phyloP scores from a whole-genome alignment of 1,140 invertebrate species.

The Penaeus chinensis region DNA sequence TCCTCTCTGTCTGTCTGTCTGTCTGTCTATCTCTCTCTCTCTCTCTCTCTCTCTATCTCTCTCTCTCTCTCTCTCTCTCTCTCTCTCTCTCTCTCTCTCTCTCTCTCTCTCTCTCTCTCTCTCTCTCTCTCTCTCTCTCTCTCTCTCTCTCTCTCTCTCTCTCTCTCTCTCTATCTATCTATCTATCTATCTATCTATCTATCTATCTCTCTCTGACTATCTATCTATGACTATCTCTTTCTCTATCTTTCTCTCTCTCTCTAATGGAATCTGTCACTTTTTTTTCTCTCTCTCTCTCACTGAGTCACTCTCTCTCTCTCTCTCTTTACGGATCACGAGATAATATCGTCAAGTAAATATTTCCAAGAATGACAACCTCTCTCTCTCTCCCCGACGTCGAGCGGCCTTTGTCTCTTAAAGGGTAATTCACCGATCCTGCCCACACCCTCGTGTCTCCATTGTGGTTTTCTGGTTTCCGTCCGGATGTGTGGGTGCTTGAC shows the following conservation, averaged over 20 bases:
- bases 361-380: constrained; percentile 16
- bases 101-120: too few species aligned
- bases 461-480: constrained; percentile 7
- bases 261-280: neutral
- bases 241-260: neutral
- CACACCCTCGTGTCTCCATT: constrained; percentile 41
- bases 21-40: too few species aligned
- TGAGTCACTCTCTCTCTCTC: neutral
- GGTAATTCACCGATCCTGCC: constrained; percentile 45
- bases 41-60: too few species aligned
- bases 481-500: neutral
- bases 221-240: neutral
- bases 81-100: too few species aligned
- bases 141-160: too few species aligned
- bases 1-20: too few species aligned
- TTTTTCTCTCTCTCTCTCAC: neutral
- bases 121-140: too few species aligned
- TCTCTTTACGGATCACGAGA: constrained; percentile 3
- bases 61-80: too few species aligned
- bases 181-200: neutral
- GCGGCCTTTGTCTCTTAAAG: constrained; percentile 42
- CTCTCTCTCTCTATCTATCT: neutral
- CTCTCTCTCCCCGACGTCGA: neutral
- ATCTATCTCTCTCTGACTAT: too few species aligned
- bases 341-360: constrained; percentile 41